phyloP scores from a whole-genome alignment of 2,888 invertebrate genomes.

The Leptarthrus brevirostris region DNA sequence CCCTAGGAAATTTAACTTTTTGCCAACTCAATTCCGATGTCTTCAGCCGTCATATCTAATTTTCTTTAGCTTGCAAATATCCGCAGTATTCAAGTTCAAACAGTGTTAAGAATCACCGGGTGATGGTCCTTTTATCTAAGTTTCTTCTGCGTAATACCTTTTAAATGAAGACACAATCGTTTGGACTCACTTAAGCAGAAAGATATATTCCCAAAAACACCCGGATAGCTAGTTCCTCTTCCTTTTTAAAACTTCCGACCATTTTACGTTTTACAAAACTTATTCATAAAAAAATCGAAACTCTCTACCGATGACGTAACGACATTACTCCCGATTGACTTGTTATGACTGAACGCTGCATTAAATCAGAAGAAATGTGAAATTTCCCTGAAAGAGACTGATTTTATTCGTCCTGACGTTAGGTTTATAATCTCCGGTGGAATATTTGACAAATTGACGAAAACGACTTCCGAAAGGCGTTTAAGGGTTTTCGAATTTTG shows the following conservation, averaged over 20 bases:
- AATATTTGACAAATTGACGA: not conserved
- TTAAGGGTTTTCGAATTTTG: not conserved
- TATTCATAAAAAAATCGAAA: not conserved
- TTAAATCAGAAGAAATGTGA: not conserved
- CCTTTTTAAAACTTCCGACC: not conserved
- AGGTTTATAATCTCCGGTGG: not conserved
- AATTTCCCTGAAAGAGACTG: not conserved
- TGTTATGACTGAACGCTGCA: not conserved
- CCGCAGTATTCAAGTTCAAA: not conserved
- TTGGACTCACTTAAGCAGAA: not conserved
- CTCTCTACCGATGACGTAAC: not conserved
- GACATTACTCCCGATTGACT: not conserved
- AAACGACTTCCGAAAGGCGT: not conserved
- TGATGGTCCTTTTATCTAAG: not conserved
- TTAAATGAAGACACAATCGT: not conserved
- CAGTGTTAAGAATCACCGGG: no score
- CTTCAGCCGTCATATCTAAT: not conserved
- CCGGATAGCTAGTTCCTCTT: not conserved
- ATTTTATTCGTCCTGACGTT: not conserved
- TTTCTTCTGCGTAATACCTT: no score
- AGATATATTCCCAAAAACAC: not conserved
- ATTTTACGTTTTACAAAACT: not conserved
- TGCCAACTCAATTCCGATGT: not conserved
- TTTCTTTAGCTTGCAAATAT: not conserved
- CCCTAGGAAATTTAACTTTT: slow-evolving; percentile 17